Percentiles rank a stretch among this genome's conserved stretches.
These are phyloP conservation scores for Euschistus heros DNA, from an alignment of 1,140 invertebrate species.

Conservation along the genomic window DNA sequence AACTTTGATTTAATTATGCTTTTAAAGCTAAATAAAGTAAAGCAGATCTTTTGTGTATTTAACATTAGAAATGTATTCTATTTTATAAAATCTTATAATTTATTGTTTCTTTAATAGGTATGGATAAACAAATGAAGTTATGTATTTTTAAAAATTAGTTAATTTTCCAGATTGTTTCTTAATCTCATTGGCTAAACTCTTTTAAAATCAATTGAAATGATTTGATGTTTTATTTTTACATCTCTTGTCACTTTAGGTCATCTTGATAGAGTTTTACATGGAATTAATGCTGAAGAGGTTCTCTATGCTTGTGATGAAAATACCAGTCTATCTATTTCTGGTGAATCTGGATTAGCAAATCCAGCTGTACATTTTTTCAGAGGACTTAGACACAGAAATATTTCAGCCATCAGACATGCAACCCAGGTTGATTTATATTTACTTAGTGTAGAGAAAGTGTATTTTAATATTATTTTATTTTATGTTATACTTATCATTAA, in stretches of 20 bases:
- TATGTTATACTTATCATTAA: no score
- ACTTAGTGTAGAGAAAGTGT: no score
- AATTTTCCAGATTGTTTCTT: not conserved
- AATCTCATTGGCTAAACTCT: not conserved
- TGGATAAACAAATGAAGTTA: no score
- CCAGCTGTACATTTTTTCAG: slow-evolving; percentile 88
- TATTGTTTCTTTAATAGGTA: no score
- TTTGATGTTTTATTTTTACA: not conserved
- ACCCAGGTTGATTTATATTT: slow-evolving; percentile 43
- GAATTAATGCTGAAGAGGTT: slow-evolving; percentile 91
- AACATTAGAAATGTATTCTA: no score
- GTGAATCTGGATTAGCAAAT: slow-evolving; percentile 72
- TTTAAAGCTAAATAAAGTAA: no score
- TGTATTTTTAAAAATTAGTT: no score
- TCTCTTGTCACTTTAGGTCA: slow-evolving; percentile 49
- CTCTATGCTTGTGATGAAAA: slow-evolving; percentile 91
- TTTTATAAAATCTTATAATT: no score
- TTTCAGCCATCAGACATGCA: slow-evolving; percentile 87
- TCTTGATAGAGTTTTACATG: slow-evolving; percentile 87
- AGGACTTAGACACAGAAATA: slow-evolving; percentile 78
- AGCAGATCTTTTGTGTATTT: no score
- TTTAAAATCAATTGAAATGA: not conserved
- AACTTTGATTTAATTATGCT: no score
- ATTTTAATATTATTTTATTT: no score
- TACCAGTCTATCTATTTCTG: slow-evolving; percentile 45